Percentiles rank a stretch among this genome's conserved stretches.
Conservation (phyloP, 2,113 vertebrate genomes). For the Elephantulus edwardii region DNA sequence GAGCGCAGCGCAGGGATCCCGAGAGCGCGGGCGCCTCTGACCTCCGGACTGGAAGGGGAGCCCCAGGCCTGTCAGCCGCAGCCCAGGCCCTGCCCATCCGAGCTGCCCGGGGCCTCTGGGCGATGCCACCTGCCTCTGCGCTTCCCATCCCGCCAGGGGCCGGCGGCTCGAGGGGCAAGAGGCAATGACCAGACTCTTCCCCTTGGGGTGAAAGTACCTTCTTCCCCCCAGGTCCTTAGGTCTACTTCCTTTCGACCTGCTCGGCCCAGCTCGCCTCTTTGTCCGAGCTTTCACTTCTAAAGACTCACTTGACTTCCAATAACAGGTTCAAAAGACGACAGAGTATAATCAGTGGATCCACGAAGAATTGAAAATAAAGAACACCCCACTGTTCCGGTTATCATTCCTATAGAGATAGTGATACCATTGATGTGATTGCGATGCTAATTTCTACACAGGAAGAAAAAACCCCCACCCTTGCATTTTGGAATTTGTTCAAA, state of each 20-base stretch:
- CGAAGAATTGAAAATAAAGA: conserved; percentile 97
- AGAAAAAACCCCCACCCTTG: conserved; percentile 78
- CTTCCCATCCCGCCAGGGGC: conserved; percentile 71
- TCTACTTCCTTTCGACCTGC: conserved; percentile 97
- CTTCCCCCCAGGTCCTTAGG: conserved; percentile 96
- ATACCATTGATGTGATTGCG: conserved; percentile 96
- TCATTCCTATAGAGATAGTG: conserved; percentile 96
- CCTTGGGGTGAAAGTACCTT: conserved; percentile 92
- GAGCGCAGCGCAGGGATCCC: not conserved
- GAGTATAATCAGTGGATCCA: conserved; percentile 97
- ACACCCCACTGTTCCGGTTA: conserved; percentile 94
- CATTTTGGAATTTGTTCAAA: conserved; percentile 93
- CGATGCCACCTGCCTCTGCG: not conserved
- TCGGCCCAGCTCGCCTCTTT: conserved; percentile 95
- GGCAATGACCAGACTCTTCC: conserved; percentile 83
- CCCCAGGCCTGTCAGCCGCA: not conserved
- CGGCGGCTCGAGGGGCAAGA: conserved; percentile 84
- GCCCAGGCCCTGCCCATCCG: rapidly evolving
- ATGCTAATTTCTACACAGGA: conserved; percentile 93
- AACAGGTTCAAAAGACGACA: conserved; percentile 97
- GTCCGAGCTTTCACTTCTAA: conserved; percentile 97
- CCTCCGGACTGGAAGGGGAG: not conserved
- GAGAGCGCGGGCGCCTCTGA: not conserved
- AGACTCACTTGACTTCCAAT: conserved; percentile 99
- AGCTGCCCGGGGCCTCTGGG: not conserved